Evolutionary conservation across 2,797 vertebrate species (phyloP), one percentile per base, ranked within the genome.

Genomic region (Sarcoramphus papa): DNA sequence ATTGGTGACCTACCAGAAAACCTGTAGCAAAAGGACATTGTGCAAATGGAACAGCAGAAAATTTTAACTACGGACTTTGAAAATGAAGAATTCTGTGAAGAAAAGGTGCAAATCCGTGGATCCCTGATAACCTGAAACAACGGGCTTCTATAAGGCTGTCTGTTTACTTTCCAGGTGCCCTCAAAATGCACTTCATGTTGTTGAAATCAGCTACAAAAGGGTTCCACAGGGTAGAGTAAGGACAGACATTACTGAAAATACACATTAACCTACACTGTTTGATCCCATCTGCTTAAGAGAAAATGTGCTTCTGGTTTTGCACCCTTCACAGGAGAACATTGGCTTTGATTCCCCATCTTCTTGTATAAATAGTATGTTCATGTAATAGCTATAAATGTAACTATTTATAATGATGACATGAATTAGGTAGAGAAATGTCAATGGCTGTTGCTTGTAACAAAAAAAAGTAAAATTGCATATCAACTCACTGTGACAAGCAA

Each of bases 281-380:
- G 77, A 92, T 90, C 59, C 90, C 85, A 96, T 88, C 90, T 96
- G 85, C 72, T 97, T 92, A 70, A 77, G 48, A 92, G 68, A 91
- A 85, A 87, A 68, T 30, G 41, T 89, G 53, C 68, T 85, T 83
- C 92, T 89, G 41, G 47, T 82, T 91, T 96, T 92, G 14, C 50
- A 65, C 85, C 73, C 33, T 67, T 81, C 60, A 72, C 14, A 59
- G 60, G 53, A 45, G 95, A 95, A 92, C n/a, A 86, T 51, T 95
- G 83, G 80, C 84, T 88, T 91, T 78, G 53, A 79, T 90, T 91
- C 64, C 30, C 7, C 15, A 47, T 83, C 69, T 88, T 90, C 69
- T 70, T 63, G 30, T 87, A 95, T 76, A 96, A 88, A 95, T 92
- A 95, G 74, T 28, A 70, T 6, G 2, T 92, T 73, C 90, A 59